Percentiles rank a stretch among this genome's conserved stretches.
Evolutionary conservation across 2,113 vertebrate species (phyloP).

Genomic region (Lycaon pictus): DNA sequence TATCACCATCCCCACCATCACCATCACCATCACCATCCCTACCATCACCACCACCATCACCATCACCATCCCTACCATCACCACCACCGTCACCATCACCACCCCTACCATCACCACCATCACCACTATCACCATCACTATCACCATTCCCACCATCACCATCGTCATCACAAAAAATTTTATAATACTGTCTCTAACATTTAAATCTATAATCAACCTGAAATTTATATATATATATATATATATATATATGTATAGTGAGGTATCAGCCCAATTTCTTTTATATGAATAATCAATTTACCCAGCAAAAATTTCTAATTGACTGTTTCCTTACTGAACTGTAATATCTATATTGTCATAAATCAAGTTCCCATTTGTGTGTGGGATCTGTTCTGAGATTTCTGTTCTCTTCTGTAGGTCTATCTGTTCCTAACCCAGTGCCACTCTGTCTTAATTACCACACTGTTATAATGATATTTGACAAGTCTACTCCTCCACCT

Average conservation of each 20-base stretch:
- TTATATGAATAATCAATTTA: background rate
- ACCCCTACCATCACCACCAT: too few species aligned
- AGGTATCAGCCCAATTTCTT: background rate
- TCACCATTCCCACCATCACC: background rate
- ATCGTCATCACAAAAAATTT: background rate
- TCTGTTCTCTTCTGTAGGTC: background rate
- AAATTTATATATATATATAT: background rate
- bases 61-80: too few species aligned
- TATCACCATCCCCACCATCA: too few species aligned
- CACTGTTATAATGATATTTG: background rate
- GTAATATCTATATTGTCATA: background rate
- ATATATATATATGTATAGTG: background rate
- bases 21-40: too few species aligned
- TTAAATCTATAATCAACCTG: constrained; percentile 27
- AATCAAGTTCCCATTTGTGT: background rate
- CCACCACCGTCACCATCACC: too few species aligned
- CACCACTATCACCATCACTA: too few species aligned
- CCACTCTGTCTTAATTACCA: background rate
- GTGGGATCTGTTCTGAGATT: background rate
- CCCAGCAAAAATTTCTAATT: background rate
- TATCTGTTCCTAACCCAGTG: background rate
- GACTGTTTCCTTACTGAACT: background rate
- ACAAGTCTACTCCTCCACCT: background rate
- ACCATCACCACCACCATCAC: too few species aligned
- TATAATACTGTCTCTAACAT: background rate